These are phyloP conservation scores for Dufourea novaeangliae DNA, from an alignment of 1,140 invertebrate genomes.

Conservation along the genomic window DNA sequence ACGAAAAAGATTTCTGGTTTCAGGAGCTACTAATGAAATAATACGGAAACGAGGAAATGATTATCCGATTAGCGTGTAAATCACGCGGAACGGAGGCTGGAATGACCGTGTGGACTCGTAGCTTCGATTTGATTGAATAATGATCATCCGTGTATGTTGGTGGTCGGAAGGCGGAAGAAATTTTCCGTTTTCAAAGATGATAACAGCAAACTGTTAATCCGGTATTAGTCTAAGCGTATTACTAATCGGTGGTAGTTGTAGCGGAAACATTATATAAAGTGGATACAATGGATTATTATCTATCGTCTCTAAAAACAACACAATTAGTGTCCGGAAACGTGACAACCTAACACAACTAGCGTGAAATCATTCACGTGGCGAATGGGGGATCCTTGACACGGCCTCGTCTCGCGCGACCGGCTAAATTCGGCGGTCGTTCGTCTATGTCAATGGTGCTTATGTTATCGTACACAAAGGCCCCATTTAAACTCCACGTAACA, in stretches of 20 bases:
- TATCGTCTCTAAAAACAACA: no score
- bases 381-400: background rate
- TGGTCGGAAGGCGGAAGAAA: background rate
- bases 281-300: no score
- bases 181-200: no score
- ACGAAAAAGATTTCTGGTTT: constrained; percentile 26
- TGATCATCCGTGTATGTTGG: constrained; percentile 21
- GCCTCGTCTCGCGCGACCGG: background rate
- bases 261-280: no score
- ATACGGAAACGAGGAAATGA: constrained; percentile 52
- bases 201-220: no score
- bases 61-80: constrained; percentile 48
- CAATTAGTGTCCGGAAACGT: no score
- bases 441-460: constrained; percentile 23
- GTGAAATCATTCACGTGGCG: background rate
- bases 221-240: no score
- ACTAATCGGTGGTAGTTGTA: no score
- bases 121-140: constrained; percentile 41
- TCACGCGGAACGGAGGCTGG: background rate
- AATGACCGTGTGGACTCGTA: background rate
- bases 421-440: constrained; percentile 21
- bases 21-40: constrained; percentile 1
- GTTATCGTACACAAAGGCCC: constrained; percentile 1
- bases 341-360: background rate
- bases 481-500: background rate